These are phyloP conservation scores for Ambastaia sidthimunki DNA, from an alignment of 2,797 vertebrate genomes.

Conservation along the genomic window DNA sequence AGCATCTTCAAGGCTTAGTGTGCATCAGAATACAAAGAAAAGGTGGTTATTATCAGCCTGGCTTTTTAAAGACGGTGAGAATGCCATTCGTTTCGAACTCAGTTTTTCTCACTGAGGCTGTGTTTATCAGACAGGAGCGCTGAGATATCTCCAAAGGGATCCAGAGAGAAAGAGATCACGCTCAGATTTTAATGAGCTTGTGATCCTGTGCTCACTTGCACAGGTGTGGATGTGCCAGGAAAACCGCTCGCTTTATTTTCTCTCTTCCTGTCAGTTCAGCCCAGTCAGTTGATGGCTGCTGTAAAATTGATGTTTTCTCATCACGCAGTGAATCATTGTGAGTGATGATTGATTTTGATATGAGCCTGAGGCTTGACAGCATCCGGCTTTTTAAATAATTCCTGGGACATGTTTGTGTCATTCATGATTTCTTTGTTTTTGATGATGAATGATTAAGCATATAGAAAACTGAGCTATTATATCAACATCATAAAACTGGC, in stretches of 20 bases:
- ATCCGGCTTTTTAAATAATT: conserved; percentile 35
- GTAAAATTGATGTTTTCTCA: conserved; percentile 62
- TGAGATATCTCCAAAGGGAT: conserved; percentile 74
- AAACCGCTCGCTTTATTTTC: conserved; percentile 67
- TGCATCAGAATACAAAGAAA: conserved; percentile 72
- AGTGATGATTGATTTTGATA: conserved; percentile 45
- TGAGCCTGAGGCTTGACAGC: conserved; percentile 48
- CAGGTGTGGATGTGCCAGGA: conserved; percentile 72
- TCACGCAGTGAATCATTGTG: conserved; percentile 37
- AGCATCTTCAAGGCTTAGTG: conserved; percentile 67
- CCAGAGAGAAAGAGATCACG: conserved; percentile 62
- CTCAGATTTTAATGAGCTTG: conserved; percentile 76
- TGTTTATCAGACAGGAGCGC: conserved; percentile 74
- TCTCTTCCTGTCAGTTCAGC: conserved; percentile 61
- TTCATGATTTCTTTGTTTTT: conserved; percentile 26
- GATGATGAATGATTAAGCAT: conserved; percentile 43
- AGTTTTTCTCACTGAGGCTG: conserved; percentile 70
- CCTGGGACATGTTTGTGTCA: conserved; percentile 41
- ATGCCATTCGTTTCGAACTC: conserved; percentile 75
- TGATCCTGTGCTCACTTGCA: conserved; percentile 70
- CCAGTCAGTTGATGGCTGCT: conserved; percentile 71
- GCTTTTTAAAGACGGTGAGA: conserved; percentile 63
- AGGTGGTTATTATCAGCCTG: conserved; percentile 73
- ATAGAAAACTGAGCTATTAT: conserved; percentile 25
- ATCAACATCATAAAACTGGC: conserved; percentile 36